These are phyloP conservation scores for Stigmatopora argus DNA, from an alignment of 2,113 vertebrate species.

Conservation along the genomic window DNA sequence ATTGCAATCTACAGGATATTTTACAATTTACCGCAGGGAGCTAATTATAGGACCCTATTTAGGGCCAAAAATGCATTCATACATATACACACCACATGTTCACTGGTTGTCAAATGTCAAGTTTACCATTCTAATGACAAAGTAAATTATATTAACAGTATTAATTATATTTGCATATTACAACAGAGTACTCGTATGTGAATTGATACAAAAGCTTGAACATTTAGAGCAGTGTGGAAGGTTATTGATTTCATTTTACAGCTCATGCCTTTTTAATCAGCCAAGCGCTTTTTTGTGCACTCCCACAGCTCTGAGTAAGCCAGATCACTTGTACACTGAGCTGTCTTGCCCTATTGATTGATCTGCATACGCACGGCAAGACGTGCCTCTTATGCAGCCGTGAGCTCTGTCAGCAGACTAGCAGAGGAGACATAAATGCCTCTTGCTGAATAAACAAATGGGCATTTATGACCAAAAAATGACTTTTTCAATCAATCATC, in stretches of 20 bases:
- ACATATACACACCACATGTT: not conserved
- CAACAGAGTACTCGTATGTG: not conserved
- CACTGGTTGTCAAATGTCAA: not conserved
- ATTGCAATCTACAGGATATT: not conserved
- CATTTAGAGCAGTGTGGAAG: constrained; percentile 11
- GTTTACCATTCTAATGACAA: not conserved
- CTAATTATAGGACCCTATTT: not conserved
- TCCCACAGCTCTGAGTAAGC: constrained; percentile 45
- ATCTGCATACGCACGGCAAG: constrained; percentile 47
- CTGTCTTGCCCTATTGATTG: constrained; percentile 55
- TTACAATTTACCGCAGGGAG: not conserved
- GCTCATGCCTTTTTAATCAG: constrained; percentile 61
- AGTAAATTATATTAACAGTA: not conserved
- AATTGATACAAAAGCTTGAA: constrained; percentile 9
- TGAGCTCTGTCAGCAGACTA: constrained; percentile 40
- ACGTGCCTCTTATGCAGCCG: constrained; percentile 34
- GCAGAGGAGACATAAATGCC: constrained; percentile 29
- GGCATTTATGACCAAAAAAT: not conserved
- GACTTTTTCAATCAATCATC: not conserved
- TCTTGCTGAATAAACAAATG: constrained; percentile 43
- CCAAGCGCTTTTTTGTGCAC: constrained; percentile 43
- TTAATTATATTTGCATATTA: constrained; percentile 1
- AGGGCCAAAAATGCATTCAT: not conserved
- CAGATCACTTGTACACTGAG: constrained; percentile 43
- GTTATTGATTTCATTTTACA: constrained; percentile 44